phyloP scores from a whole-genome alignment of 2,797 vertebrate species.

The Pempheris klunzingeri region DNA sequence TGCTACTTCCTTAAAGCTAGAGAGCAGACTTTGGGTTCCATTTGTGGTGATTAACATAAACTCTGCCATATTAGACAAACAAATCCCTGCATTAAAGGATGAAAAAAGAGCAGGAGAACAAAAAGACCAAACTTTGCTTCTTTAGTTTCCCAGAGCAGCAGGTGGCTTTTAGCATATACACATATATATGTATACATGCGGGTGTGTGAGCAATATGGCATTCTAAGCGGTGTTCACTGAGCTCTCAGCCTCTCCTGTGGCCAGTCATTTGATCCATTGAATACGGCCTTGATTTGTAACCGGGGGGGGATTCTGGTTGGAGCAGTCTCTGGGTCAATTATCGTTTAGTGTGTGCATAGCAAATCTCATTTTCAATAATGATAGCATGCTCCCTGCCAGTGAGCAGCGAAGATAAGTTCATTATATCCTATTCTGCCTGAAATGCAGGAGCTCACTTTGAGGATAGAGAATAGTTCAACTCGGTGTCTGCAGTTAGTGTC shows the following conservation, averaged over 20 bases:
- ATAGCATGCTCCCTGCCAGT: constrained; percentile 13
- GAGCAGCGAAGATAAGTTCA: constrained; percentile 17
- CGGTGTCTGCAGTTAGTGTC: background rate
- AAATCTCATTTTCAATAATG: constrained; percentile 35
- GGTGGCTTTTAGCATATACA: background rate
- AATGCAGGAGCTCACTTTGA: constrained; percentile 6
- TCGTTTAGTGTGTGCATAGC: constrained; percentile 21
- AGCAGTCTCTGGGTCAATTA: constrained; percentile 33
- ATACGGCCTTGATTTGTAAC: constrained; percentile 13
- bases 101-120: background rate
- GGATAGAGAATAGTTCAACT: background rate
- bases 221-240: background rate
- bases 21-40: background rate
- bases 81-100: background rate
- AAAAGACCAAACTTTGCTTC: background rate
- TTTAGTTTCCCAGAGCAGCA: background rate
- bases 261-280: constrained; percentile 7
- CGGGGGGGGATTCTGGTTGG: background rate
- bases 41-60: background rate
- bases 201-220: background rate
- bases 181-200: no score
- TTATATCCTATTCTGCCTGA: constrained; percentile 27
- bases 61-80: no score
- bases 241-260: background rate
- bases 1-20: background rate